phyloP scores from a whole-genome alignment of 2,113 vertebrate species.

The Mellivora capensis region DNA sequence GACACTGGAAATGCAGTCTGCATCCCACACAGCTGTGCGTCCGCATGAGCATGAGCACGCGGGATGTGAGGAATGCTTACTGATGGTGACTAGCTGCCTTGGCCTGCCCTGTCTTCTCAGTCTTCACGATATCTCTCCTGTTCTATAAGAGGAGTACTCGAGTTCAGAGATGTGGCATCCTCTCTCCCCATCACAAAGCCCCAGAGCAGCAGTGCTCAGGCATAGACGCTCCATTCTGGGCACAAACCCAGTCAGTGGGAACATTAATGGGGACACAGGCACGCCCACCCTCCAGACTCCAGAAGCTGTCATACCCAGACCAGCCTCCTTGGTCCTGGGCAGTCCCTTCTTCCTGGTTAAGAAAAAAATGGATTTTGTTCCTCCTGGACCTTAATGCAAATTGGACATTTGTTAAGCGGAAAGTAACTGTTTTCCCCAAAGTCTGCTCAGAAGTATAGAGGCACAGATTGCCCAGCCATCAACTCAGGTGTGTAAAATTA shows the following conservation, averaged over 20 bases:
- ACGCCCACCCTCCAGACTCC: neutral
- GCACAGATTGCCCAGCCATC: neutral
- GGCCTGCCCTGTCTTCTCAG: neutral
- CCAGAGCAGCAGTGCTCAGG: neutral
- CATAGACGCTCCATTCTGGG: neutral
- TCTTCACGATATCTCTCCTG: no score
- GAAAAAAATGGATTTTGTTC: neutral
- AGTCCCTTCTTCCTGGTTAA: neutral
- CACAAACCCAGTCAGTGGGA: no score
- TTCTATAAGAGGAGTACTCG: neutral
- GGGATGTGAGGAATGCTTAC: neutral
- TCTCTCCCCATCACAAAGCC: neutral
- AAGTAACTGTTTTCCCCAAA: neutral
- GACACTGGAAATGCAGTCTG: neutral
- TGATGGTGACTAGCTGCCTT: neutral
- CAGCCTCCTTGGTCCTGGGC: neutral
- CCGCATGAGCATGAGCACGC: no score
- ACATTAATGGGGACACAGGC: no score
- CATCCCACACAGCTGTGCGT: neutral
- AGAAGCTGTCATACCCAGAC: neutral
- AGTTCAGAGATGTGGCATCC: neutral
- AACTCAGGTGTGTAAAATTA: neutral
- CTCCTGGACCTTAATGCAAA: neutral
- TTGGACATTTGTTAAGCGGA: neutral
- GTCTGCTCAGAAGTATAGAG: accelerated